Conservation (phyloP, 2,113 vertebrate genomes). For the Nycticorax nycticorax region DNA sequence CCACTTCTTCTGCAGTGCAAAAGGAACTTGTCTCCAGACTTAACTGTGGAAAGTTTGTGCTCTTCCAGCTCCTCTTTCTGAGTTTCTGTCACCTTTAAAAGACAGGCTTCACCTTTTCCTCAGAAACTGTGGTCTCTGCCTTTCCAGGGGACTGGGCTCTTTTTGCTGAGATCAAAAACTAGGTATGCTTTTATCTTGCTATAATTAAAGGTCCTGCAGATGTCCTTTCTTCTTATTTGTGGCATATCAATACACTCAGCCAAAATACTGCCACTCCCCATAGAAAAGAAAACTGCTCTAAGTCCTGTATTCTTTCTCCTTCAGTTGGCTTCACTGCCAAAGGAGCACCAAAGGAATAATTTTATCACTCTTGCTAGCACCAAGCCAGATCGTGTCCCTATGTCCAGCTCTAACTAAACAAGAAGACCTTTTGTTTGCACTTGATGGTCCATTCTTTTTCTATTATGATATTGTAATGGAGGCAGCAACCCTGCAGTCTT, state of each 20-base stretch:
- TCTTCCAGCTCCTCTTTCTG: neutral
- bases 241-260: neutral
- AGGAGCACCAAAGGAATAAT: neutral
- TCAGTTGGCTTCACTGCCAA: neutral
- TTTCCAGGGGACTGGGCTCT: neutral
- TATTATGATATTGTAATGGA: neutral
- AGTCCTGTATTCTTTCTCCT: neutral
- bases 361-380: neutral
- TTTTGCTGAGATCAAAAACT: neutral
- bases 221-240: neutral
- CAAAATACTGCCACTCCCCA: neutral
- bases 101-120: neutral
- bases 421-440: neutral
- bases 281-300: neutral
- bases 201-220: neutral
- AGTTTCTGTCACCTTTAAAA: neutral
- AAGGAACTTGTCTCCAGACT: neutral
- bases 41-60: neutral
- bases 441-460: neutral
- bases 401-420: neutral
- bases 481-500: neutral
- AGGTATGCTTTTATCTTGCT: neutral
- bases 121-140: neutral
- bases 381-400: neutral
- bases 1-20: neutral